Conservation (phyloP, 2,113 vertebrate genomes). For the Motacilla alba region DNA sequence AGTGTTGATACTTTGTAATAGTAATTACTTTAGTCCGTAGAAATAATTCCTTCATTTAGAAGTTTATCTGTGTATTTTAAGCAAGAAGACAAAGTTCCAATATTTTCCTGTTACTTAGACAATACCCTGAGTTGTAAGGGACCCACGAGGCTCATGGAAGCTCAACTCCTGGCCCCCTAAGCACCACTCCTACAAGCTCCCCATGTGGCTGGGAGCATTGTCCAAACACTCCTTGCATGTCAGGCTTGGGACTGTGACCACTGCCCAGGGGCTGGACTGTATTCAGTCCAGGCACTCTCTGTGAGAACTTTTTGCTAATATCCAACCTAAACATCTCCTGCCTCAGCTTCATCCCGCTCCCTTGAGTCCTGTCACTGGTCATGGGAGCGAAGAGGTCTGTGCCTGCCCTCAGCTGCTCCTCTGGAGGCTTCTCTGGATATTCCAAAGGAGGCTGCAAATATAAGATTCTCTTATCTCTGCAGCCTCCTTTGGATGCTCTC, state of each 20-base stretch:
- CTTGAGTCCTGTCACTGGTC: background rate
- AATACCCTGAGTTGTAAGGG: background rate
- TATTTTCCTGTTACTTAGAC: background rate
- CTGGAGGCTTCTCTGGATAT: background rate
- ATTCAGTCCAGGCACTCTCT: no score
- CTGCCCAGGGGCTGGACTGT: background rate
- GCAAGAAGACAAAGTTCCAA: background rate
- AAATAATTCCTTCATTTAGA: background rate
- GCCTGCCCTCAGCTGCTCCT: background rate
- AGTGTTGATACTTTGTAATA: background rate
- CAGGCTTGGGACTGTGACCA: background rate
- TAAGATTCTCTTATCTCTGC: no score
- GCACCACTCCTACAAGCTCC: no score
- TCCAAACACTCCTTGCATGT: background rate
- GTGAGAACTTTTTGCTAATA: background rate
- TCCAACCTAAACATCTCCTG: background rate
- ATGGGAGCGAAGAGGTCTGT: background rate
- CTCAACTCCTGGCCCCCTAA: background rate
- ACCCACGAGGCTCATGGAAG: background rate
- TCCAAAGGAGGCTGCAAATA: background rate
- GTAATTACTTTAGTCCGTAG: background rate
- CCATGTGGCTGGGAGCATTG: background rate
- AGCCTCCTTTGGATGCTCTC: background rate
- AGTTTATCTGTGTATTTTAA: background rate
- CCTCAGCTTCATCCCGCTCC: accelerated